These are phyloP conservation scores for Sminthurinus aureus DNA, from an alignment of 2,888 invertebrate species.

Conservation along the genomic window DNA sequence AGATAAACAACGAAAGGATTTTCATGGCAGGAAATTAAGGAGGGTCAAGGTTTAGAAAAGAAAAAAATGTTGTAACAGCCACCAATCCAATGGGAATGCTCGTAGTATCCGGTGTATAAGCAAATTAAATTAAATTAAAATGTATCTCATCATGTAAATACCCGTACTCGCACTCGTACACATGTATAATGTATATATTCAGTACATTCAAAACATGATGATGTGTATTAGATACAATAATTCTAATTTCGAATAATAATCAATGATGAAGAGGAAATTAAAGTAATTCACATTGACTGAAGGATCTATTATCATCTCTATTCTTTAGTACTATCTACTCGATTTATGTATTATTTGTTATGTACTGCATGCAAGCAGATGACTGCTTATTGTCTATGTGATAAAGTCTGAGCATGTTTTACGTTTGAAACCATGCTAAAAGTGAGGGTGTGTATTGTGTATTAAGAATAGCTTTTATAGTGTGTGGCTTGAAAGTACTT, in stretches of 20 bases:
- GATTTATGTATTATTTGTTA: no score
- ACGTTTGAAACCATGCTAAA: no score
- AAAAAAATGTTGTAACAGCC: background rate
- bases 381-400: no score
- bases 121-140: background rate
- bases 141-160: no score
- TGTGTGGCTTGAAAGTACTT: no score
- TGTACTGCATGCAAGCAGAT: no score
- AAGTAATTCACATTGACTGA: background rate
- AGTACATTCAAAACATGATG: background rate
- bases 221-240: background rate
- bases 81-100: background rate
- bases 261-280: background rate
- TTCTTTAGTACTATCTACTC: no score
- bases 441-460: no score
- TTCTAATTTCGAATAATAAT: background rate
- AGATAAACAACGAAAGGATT: background rate
- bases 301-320: background rate
- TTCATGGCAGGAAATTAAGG: constrained; percentile 7
- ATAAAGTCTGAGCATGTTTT: no score
- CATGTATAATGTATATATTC: background rate
- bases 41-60: constrained; percentile 15
- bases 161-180: no score
- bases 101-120: background rate
- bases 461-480: no score